Percentiles rank a stretch among this genome's conserved stretches.
phyloP scores from a whole-genome alignment of 2,113 vertebrate species.

The Grantiella picta region DNA sequence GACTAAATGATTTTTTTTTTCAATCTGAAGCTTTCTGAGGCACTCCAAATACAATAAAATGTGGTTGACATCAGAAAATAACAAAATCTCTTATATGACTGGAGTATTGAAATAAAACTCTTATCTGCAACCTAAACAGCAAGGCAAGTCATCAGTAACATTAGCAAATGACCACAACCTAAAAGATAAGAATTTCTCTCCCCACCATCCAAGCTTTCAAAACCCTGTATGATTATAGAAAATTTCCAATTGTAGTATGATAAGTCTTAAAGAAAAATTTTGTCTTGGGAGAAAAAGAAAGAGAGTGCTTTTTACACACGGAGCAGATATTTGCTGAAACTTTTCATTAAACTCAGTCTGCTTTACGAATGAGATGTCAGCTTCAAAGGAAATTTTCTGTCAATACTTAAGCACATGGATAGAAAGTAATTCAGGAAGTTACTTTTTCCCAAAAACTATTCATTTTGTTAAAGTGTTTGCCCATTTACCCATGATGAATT shows the following conservation, averaged over 20 bases:
- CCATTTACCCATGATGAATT: background rate
- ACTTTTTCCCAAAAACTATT: background rate
- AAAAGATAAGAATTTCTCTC: background rate
- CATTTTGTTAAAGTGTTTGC: background rate
- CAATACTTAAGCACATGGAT: background rate
- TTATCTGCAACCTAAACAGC: background rate
- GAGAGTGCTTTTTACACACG: background rate
- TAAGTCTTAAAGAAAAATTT: background rate
- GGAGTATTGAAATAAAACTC: background rate
- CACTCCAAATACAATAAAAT: background rate
- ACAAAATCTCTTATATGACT: background rate
- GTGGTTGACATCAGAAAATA: background rate
- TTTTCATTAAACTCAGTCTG: background rate
- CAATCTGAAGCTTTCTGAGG: background rate
- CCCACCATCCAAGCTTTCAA: background rate
- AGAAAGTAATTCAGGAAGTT: background rate
- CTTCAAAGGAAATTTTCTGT: background rate
- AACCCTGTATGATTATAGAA: background rate
- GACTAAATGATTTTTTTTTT: background rate
- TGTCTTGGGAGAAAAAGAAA: background rate
- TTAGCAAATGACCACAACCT: background rate
- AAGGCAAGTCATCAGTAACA: background rate
- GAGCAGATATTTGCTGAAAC: background rate
- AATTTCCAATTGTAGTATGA: background rate
- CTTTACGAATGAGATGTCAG: background rate